Conservation (phyloP, 2,113 vertebrate genomes). For the Mastomys coucha region DNA sequence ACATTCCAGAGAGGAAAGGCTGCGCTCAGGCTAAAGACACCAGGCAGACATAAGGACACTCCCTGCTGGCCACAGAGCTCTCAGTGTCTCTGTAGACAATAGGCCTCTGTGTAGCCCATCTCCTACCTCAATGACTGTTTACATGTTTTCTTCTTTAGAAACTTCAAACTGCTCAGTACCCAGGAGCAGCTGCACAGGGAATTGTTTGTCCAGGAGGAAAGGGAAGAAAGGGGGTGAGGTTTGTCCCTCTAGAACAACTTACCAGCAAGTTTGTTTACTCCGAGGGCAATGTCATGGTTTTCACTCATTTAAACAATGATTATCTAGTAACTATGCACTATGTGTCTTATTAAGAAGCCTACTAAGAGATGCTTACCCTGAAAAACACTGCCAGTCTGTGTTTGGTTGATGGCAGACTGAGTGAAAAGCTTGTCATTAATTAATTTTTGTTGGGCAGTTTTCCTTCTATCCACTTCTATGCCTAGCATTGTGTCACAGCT, state of each 20-base stretch:
- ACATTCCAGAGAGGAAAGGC: slow-evolving; percentile 78
- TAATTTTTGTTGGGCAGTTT: background rate
- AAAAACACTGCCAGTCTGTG: background rate
- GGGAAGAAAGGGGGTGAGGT: slow-evolving; percentile 54
- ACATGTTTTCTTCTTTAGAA: slow-evolving; percentile 73
- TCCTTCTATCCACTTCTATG: background rate
- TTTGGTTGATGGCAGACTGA: background rate
- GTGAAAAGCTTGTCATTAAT: slow-evolving; percentile 14
- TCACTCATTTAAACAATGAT: slow-evolving; percentile 10
- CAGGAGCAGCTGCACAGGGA: slow-evolving; percentile 49
- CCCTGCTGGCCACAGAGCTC: slow-evolving; percentile 61
- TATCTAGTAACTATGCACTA: background rate
- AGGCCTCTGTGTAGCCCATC: slow-evolving; percentile 70
- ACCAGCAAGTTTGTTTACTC: slow-evolving; percentile 32
- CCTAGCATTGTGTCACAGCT: background rate
- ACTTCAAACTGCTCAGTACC: slow-evolving; percentile 68
- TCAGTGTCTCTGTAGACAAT: slow-evolving; percentile 78
- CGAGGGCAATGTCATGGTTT: background rate
- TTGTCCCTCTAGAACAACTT: slow-evolving; percentile 46
- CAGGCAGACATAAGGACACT: slow-evolving; percentile 38
- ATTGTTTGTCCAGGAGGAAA: slow-evolving; percentile 43
- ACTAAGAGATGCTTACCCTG: background rate
- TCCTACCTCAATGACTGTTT: slow-evolving; percentile 55
- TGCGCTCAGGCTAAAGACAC: slow-evolving; percentile 64
- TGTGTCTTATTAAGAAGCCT: background rate